A percentile compares a stretch with the other conserved stretches of the same genome.
Conservation (phyloP, 2,797 vertebrate species). For the Paedocypris micromegethes region DNA sequence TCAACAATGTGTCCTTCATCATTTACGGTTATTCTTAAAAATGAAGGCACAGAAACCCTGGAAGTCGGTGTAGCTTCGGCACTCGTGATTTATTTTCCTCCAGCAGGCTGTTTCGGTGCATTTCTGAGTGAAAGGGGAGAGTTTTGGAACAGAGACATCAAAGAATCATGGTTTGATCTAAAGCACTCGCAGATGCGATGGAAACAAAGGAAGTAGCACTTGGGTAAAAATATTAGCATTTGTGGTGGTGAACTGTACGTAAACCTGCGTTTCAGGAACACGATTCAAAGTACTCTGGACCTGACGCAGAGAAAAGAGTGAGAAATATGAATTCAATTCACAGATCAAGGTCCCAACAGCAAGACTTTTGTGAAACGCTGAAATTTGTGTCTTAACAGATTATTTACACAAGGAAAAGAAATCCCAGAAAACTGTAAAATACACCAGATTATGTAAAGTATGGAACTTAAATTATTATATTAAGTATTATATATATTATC, state of each 20-base stretch:
- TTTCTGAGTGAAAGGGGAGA: conserved; percentile 40
- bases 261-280: background rate
- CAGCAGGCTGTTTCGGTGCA: conserved; percentile 27
- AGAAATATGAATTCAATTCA: no score
- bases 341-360: no score
- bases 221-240: conserved; percentile 18
- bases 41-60: conserved; percentile 27
- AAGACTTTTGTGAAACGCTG: no score
- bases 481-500: no score
- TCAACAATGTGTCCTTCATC: background rate
- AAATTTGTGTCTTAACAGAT: no score
- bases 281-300: background rate
- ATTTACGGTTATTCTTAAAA: no score
- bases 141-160: conserved; percentile 42
- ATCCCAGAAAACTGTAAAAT: no score
- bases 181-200: conserved; percentile 13
- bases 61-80: background rate
- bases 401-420: no score
- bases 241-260: conserved; percentile 5
- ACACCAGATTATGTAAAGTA: no score
- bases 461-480: no score
- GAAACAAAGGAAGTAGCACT: conserved; percentile 14
- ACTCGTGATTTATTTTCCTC: conserved; percentile 17
- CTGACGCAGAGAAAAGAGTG: no score
- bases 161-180: conserved; percentile 27